These are phyloP conservation scores for Sardinella longiceps DNA, from an alignment of 2,797 vertebrate species.

Conservation along the genomic window DNA sequence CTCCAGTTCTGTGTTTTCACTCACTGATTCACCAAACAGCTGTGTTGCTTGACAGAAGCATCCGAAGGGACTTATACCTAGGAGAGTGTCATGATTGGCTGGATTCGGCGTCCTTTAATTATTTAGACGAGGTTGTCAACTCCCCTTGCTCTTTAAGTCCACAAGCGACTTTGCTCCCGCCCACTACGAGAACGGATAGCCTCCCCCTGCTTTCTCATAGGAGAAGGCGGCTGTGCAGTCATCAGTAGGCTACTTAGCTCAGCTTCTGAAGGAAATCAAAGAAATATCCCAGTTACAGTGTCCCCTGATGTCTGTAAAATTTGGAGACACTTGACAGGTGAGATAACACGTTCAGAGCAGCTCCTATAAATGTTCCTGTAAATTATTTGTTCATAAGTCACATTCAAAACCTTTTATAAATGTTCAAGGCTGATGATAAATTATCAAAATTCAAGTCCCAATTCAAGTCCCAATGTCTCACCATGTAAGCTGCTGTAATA, in stretches of 20 bases:
- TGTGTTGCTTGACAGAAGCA: background rate
- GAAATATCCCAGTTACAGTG: background rate
- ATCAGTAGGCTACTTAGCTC: background rate
- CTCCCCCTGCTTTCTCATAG: too few relatives aligned
- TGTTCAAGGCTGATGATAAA: too few relatives aligned
- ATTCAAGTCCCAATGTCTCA: too few relatives aligned
- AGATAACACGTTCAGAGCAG: too few relatives aligned
- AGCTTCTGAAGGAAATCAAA: background rate
- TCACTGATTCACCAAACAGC: conserved; percentile 2
- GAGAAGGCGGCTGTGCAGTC: background rate
- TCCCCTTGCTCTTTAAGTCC: conserved; percentile 21
- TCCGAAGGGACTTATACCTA: conserved; percentile 24
- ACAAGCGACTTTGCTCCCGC: conserved; percentile 13
- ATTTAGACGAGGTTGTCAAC: conserved; percentile 15
- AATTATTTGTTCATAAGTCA: too few relatives aligned
- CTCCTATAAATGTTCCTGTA: too few relatives aligned
- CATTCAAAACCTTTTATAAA: too few relatives aligned
- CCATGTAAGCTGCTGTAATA: too few relatives aligned
- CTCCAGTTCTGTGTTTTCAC: background rate
- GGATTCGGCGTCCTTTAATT: background rate
- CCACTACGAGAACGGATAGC: background rate
- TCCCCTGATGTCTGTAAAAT: background rate
- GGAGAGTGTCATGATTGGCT: conserved; percentile 10
- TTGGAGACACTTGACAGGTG: too few relatives aligned
- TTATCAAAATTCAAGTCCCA: too few relatives aligned